Evolutionary conservation across 2,888 invertebrate genomes (phyloP).

Genomic region (Tinea pellionella): DNA sequence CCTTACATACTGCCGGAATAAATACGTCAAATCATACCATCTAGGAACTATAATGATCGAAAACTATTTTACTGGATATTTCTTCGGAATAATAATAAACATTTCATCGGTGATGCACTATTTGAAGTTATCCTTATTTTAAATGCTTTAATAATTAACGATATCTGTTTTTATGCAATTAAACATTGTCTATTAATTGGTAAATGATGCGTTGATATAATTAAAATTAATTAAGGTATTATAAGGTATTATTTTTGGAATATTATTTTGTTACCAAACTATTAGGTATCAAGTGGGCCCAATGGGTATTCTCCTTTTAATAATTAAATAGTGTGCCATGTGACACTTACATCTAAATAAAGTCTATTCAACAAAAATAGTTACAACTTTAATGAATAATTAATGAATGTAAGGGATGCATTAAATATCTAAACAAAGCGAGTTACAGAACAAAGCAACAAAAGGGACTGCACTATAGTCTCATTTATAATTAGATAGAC

Average conservation of each 20-base stretch:
- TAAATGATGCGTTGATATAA: too few species aligned
- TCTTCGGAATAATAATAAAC: not conserved
- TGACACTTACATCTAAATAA: not conserved
- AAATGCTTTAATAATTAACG: too few species aligned
- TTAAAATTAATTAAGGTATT: too few species aligned
- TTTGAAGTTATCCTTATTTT: too few species aligned
- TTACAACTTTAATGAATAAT: constrained; percentile 1
- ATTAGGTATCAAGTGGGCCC: too few species aligned
- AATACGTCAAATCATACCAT: constrained; percentile 1
- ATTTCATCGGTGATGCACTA: not conserved
- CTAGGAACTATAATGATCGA: constrained; percentile 4
- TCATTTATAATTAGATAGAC: too few species aligned
- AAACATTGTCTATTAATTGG: too few species aligned
- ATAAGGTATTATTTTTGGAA: too few species aligned
- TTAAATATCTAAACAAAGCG: constrained; percentile 12
- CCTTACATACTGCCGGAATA: not conserved
- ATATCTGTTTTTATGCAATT: too few species aligned
- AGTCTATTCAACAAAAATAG: not conserved
- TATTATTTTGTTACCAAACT: too few species aligned
- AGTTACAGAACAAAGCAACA: constrained; percentile 27
- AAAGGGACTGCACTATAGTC: constrained; percentile 23
- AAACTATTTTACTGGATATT: not conserved
- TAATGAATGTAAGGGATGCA: not conserved
- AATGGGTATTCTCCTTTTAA: too few species aligned
- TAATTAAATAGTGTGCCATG: too few species aligned